Evolutionary conservation across 2,113 vertebrate species (phyloP).

Genomic region (Merops nubicus): DNA sequence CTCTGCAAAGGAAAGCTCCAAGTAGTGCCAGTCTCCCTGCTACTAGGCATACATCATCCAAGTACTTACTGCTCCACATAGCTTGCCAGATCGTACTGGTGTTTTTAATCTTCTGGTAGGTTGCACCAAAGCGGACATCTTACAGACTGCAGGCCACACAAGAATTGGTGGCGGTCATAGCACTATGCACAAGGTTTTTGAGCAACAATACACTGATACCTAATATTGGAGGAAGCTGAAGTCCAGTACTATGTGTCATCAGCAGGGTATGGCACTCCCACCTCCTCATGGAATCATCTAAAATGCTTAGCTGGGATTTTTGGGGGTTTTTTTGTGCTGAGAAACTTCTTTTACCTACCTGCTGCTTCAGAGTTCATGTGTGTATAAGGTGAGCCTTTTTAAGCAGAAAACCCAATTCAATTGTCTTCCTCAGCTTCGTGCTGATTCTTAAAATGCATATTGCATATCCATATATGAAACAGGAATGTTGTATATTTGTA

Average conservation of each 20-base stretch:
- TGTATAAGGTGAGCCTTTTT: background rate
- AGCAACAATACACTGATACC: background rate
- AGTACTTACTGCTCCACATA: background rate
- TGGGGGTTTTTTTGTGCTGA: background rate
- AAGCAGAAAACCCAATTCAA: background rate
- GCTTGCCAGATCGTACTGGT: no score
- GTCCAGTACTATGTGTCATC: background rate
- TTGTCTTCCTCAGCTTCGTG: background rate
- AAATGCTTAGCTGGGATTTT: no score
- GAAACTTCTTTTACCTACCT: background rate
- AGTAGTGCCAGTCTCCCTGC: background rate
- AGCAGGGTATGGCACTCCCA: fast-evolving
- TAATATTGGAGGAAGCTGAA: background rate
- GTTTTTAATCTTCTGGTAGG: background rate
- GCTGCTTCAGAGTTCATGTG: fast-evolving
- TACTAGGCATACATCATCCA: background rate
- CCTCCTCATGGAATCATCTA: background rate
- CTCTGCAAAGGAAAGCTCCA: background rate
- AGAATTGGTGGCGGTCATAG: background rate
- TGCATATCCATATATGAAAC: background rate
- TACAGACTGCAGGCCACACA: background rate
- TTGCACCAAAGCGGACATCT: background rate
- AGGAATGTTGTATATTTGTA: background rate
- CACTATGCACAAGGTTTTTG: background rate
- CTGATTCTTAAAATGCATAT: background rate